Evolutionary conservation across 2,888 invertebrate genomes (phyloP).

Genomic region (Anthophora plumipes): DNA sequence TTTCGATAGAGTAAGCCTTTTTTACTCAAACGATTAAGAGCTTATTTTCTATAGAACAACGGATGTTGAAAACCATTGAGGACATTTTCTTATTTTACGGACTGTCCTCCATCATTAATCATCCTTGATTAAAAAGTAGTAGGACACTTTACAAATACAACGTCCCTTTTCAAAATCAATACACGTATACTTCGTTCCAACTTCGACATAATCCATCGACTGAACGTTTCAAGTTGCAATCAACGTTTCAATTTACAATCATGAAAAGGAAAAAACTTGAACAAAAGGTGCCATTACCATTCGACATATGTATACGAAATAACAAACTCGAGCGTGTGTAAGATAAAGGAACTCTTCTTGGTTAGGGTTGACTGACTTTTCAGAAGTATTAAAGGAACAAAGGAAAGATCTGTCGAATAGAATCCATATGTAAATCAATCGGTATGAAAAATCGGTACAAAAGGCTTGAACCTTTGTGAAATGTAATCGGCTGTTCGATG

Average conservation of each 20-base stretch:
- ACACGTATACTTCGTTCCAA: neutral
- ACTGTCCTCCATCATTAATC: no score
- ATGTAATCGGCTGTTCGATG: constrained; percentile 43
- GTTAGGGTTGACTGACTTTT: neutral
- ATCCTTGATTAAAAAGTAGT: no score
- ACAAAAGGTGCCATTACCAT: no score
- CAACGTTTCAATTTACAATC: neutral
- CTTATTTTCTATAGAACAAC: no score
- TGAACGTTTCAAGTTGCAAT: neutral
- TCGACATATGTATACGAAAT: no score
- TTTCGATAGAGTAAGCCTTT: no score
- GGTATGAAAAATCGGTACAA: constrained; percentile 24
- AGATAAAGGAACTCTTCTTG: constrained; percentile 1
- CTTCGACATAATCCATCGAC: neutral
- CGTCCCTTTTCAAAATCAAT: neutral
- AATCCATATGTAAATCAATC: constrained; percentile 27
- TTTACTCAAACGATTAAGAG: no score
- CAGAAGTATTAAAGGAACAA: constrained; percentile 25
- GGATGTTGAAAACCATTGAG: no score
- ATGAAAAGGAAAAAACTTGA: no score
- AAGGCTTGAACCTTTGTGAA: constrained; percentile 13
- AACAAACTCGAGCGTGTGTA: neutral
- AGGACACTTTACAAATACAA: neutral
- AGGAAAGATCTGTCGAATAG: constrained; percentile 10
- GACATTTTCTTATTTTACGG: no score